These are phyloP conservation scores for Chrysina gloriosa DNA, from an alignment of 2,888 invertebrate species.

Conservation along the genomic window DNA sequence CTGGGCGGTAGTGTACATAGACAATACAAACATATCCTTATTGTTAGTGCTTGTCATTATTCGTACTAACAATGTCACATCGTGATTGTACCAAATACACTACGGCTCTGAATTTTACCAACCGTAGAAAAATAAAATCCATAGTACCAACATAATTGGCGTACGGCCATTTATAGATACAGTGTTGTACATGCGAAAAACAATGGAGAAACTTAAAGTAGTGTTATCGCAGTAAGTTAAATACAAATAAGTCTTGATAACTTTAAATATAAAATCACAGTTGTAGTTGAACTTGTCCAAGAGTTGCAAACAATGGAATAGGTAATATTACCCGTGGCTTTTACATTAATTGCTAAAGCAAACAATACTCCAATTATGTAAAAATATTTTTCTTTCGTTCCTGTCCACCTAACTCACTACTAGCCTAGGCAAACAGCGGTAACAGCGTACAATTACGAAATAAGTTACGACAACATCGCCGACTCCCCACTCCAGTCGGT, in stretches of 20 bases:
- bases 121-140: too few relatives aligned
- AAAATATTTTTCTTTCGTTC: constrained; percentile 7
- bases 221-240: constrained; percentile 23
- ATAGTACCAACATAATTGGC: too few relatives aligned
- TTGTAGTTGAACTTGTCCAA: constrained; percentile 16
- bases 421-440: too few relatives aligned
- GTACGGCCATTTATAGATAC: too few relatives aligned
- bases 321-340: constrained; percentile 10
- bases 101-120: too few relatives aligned
- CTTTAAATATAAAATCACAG: constrained; percentile 34
- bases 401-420: constrained; percentile 34
- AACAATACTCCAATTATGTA: constrained; percentile 20
- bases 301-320: constrained; percentile 16
- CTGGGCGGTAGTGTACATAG: constrained; percentile 9
- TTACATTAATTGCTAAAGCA: constrained; percentile 24
- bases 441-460: too few relatives aligned
- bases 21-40: constrained; percentile 13
- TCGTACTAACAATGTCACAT: too few relatives aligned
- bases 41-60: too few relatives aligned
- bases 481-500: too few relatives aligned
- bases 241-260: too few relatives aligned
- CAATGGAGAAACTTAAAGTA: not conserved
- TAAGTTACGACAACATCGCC: too few relatives aligned
- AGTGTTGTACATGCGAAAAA: not conserved
- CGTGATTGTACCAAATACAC: too few relatives aligned